Evolutionary conservation across 2,888 invertebrate species (phyloP).

Genomic region (Nezara viridula): DNA sequence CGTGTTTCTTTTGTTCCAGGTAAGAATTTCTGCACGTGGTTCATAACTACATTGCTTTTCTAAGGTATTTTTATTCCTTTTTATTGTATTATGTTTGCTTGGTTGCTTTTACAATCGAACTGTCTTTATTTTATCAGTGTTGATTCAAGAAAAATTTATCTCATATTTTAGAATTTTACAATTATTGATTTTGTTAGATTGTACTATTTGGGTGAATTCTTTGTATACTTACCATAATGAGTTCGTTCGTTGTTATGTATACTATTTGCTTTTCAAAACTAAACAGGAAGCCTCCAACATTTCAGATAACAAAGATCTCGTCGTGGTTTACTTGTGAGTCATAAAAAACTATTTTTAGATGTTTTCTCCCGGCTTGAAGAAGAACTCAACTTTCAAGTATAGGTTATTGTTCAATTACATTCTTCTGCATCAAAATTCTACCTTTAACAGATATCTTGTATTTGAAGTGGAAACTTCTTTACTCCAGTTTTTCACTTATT

Average conservation of each 20-base stretch:
- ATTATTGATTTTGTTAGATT: too few species aligned
- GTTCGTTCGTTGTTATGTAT: background rate
- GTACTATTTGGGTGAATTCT: too few species aligned
- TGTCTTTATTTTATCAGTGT: too few species aligned
- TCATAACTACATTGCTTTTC: background rate
- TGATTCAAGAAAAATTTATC: too few species aligned
- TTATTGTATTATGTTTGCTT: background rate
- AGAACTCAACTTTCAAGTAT: background rate
- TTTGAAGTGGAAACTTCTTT: too few species aligned
- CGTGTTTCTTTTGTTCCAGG: background rate
- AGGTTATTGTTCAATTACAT: background rate
- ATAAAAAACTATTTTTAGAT: constrained; percentile 22
- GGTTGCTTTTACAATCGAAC: too few species aligned
- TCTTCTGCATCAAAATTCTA: too few species aligned
- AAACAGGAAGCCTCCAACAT: background rate
- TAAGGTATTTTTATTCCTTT: background rate
- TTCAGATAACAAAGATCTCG: background rate
- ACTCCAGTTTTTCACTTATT: too few species aligned
- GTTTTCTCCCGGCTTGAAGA: background rate
- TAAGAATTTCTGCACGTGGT: background rate
- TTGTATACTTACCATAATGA: too few species aligned
- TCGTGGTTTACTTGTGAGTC: background rate
- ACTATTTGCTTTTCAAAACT: background rate
- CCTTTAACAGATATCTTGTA: too few species aligned
- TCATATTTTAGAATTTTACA: too few species aligned